A percentile compares a stretch with the other conserved stretches of the same genome.
phyloP scores from a whole-genome alignment of 2,888 invertebrate genomes.

The Lysandra bellargus region DNA sequence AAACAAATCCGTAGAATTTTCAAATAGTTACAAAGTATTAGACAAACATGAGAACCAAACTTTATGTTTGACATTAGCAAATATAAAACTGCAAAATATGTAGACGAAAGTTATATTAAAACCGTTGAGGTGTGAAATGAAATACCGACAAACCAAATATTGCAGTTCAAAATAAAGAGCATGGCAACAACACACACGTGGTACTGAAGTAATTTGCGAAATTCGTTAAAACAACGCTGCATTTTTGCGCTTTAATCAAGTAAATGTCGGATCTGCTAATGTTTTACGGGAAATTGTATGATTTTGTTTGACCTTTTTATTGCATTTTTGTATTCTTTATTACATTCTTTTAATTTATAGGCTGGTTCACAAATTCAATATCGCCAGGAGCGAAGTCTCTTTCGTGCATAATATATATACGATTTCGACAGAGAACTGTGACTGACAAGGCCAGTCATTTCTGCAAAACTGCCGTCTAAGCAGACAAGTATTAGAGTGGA shows the following conservation, averaged over 20 bases:
- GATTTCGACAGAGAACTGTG: too few relatives aligned
- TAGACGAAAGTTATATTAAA: constrained; percentile 20
- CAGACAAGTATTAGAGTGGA: too few relatives aligned
- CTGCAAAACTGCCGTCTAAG: too few relatives aligned
- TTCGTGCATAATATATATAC: too few relatives aligned
- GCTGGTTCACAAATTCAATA: too few relatives aligned
- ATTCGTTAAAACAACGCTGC: constrained; percentile 3
- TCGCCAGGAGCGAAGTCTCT: too few relatives aligned
- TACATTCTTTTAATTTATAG: too few relatives aligned
- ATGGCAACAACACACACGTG: background rate
- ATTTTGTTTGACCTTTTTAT: background rate
- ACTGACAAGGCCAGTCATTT: too few relatives aligned
- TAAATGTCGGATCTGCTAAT: background rate
- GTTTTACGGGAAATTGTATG: background rate
- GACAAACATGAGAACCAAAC: background rate
- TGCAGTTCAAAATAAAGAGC: constrained; percentile 3
- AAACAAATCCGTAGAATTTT: background rate
- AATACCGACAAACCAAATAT: constrained; percentile 20
- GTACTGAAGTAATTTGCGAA: background rate
- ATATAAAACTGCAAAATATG: background rate
- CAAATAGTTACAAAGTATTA: background rate
- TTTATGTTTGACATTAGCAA: background rate
- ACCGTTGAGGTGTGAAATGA: constrained; percentile 21
- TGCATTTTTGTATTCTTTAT: too few relatives aligned
- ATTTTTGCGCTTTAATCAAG: constrained; percentile 10